Conservation (phyloP, 2,113 vertebrate genomes). For the Tyrannus savana region DNA sequence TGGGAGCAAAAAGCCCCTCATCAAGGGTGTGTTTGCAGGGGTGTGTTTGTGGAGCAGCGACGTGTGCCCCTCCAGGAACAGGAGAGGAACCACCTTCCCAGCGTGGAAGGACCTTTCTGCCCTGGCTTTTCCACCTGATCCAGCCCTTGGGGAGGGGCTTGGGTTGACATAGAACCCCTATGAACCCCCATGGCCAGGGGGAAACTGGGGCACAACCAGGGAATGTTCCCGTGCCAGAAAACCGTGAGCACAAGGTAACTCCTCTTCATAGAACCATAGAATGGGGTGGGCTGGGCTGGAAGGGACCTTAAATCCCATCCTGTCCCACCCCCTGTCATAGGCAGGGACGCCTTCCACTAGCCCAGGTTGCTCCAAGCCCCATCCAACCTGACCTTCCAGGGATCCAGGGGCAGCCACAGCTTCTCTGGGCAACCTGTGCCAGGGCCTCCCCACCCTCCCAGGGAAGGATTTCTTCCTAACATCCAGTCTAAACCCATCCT, state of each 20-base stretch:
- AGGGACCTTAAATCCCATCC: not conserved
- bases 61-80: not conserved
- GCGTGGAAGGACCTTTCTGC: accelerated
- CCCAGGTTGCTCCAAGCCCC: accelerated
- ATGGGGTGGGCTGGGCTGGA: not conserved
- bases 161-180: accelerated
- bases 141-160: not conserved
- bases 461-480: accelerated
- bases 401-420: not conserved
- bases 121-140: not conserved
- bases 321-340: not conserved
- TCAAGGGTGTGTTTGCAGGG: not conserved
- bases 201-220: not conserved
- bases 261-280: not conserved
- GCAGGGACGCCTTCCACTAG: not conserved
- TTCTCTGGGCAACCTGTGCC: not conserved
- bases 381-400: accelerated
- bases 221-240: accelerated
- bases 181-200: not conserved
- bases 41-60: not conserved
- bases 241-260: not conserved
- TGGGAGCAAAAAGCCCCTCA: not conserved
- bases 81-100: not conserved
- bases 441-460: not conserved
- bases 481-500: not conserved